A percentile compares a stretch with the other conserved stretches of the same genome.
phyloP scores from a whole-genome alignment of 1,140 invertebrate genomes.

The Drosophila pandora region DNA sequence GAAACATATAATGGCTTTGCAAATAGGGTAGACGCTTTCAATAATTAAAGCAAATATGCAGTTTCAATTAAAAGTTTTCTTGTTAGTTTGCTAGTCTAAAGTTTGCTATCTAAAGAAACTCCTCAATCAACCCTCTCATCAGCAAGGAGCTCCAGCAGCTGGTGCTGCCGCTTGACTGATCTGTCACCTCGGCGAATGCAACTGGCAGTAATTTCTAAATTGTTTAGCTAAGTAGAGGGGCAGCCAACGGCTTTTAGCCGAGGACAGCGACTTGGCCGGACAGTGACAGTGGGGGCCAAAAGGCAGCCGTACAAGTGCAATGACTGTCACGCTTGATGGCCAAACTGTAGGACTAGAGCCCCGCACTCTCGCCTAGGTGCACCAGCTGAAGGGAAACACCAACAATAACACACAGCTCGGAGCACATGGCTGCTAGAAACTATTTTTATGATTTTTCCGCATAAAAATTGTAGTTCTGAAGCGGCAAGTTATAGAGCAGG shows the following conservation, averaged over 20 bases:
- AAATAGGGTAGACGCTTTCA: neutral
- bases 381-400: slow-evolving; percentile 1
- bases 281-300: slow-evolving; percentile 17
- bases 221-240: slow-evolving; percentile 35
- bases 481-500: slow-evolving; percentile 3
- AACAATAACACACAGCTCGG: neutral
- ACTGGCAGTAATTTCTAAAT: slow-evolving; percentile 52
- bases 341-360: slow-evolving; percentile 21
- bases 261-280: slow-evolving; percentile 6
- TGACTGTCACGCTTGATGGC: slow-evolving; percentile 55
- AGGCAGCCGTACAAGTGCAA: slow-evolving; percentile 70
- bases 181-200: slow-evolving; percentile 21
- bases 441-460: slow-evolving; percentile 71
- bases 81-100: neutral
- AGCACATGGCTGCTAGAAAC: slow-evolving; percentile 53
- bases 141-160: slow-evolving; percentile 23
- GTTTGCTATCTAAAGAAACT: slow-evolving; percentile 13
- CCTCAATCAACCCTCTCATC: slow-evolving; percentile 16
- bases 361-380: neutral
- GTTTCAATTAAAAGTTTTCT: neutral
- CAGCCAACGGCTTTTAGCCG: slow-evolving; percentile 1
- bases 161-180: slow-evolving; percentile 31
- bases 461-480: slow-evolving; percentile 41
- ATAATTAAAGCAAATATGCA: slow-evolving; percentile 1
- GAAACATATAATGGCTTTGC: neutral